Evolutionary conservation across 2,113 vertebrate species (phyloP).

Genomic region (Gopherus evgoodei): DNA sequence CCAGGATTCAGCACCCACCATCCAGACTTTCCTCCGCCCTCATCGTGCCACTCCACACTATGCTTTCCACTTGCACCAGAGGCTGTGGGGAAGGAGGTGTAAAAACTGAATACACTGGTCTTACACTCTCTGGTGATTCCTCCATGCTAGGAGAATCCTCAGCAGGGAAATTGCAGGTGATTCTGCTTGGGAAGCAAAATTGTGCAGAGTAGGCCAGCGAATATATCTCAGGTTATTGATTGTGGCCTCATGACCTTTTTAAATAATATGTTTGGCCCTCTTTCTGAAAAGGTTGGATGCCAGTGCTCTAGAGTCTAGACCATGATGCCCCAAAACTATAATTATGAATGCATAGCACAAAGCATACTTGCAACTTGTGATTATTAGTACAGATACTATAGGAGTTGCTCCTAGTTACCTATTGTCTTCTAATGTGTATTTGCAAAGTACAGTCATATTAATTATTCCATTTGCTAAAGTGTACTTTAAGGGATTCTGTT

Average conservation of each 20-base stretch:
- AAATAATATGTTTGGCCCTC: not conserved
- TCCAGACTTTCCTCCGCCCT: not conserved
- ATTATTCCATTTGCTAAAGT: not conserved
- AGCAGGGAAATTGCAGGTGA: not conserved
- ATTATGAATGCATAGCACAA: not conserved
- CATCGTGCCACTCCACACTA: not conserved
- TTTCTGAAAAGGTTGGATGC: not conserved
- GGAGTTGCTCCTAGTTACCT: not conserved
- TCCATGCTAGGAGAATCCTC: not conserved
- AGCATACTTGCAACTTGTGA: not conserved
- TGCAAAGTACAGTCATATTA: not conserved
- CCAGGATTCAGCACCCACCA: slow-evolving; percentile 26
- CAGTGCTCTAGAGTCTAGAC: not conserved
- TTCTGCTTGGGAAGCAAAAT: not conserved
- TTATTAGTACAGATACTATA: not conserved
- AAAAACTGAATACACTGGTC: not conserved
- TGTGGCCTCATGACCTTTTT: not conserved
- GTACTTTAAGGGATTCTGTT: not conserved
- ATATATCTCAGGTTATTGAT: not conserved
- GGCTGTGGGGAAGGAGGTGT: not conserved
- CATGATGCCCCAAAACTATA: not conserved
- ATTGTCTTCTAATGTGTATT: not conserved
- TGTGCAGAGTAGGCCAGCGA: not conserved
- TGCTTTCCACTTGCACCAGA: not conserved
- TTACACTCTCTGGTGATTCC: not conserved